These are phyloP conservation scores for Zaprionus nigranus DNA, from an alignment of 1,140 invertebrate genomes.

Conservation along the genomic window DNA sequence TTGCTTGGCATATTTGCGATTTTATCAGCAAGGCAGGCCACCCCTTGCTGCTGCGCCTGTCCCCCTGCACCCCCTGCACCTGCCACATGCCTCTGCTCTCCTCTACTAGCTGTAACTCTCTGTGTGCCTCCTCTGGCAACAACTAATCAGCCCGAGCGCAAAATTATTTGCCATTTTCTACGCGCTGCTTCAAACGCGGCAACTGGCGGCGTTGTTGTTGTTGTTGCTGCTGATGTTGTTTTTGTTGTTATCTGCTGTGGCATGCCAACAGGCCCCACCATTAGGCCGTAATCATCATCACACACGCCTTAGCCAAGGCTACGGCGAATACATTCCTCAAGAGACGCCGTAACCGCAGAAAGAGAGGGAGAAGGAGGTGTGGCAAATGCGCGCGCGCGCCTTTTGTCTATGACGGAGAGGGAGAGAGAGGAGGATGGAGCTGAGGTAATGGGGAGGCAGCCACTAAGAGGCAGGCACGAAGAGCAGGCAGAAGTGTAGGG, in stretches of 20 bases:
- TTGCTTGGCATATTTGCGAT: slow-evolving; percentile 2
- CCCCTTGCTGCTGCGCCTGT: not conserved
- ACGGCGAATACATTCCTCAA: slow-evolving; percentile 17
- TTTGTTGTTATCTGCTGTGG: slow-evolving; percentile 53
- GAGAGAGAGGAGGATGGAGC: slow-evolving; percentile 8
- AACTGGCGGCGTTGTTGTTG: slow-evolving; percentile 56
- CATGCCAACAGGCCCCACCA: slow-evolving; percentile 80
- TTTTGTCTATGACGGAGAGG: slow-evolving; percentile 70
- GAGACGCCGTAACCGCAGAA: slow-evolving; percentile 11
- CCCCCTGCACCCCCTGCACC: not conserved
- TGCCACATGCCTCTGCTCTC: not conserved
- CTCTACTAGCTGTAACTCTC: not conserved
- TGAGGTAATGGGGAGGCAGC: slow-evolving; percentile 12
- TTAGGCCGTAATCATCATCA: slow-evolving; percentile 82
- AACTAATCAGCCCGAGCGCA: slow-evolving; percentile 80
- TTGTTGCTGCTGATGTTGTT: slow-evolving; percentile 23
- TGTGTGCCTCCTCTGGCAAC: slow-evolving; percentile 48
- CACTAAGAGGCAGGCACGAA: not conserved
- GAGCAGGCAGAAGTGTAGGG: not conserved
- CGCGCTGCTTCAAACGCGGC: slow-evolving; percentile 81
- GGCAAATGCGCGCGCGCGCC: slow-evolving; percentile 61
- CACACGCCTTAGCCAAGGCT: slow-evolving; percentile 76
- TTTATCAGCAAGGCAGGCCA: not conserved
- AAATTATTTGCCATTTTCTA: slow-evolving; percentile 83
- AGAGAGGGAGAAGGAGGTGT: slow-evolving; percentile 54